Evolutionary conservation across 2,797 vertebrate species (phyloP), one percentile per base, ranked within the genome.

Genomic region (Streptopelia turtur): DNA sequence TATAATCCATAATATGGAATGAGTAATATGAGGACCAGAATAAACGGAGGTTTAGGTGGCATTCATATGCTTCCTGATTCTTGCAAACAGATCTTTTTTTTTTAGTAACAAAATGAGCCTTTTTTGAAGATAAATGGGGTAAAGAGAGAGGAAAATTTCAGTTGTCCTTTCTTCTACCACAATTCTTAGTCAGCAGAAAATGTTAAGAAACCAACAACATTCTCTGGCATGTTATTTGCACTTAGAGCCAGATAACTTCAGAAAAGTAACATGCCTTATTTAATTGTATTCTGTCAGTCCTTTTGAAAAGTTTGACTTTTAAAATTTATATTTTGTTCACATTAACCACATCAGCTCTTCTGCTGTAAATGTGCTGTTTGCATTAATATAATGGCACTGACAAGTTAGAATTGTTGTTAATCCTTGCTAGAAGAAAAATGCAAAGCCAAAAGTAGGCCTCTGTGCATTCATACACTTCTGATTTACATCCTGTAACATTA

Each of bases 191-290:
- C 22, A 43, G 23, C 22, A 64, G 41, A 45, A 45, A 49, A 33
- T 1, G 2, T 75, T 71, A 71, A 60, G 57, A 92, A 69, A 72
- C 1, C 1, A 27, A 4, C 3, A 39, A 7, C 2, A 0, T 52
- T 69, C 6, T 53, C 33, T 61, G 25, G 6, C 1, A 1, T 52
- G 7, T 45, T 77, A 43, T 41, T 66, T 74, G 11, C 14, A 50
- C 18, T 61, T 65, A 57, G 56, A 84, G 37, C 5, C 25, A 57
- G 35, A 24, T 21, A 74, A 24, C 4, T 47, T 82, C 28, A 45
- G 37, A 76, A 76, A 92, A 75, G 13, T 33, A 57, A 22, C 16
- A 33, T 52, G 31, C 3, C 69, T 88, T 53, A 79, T 57, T 64
- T 60, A 41, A 33, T 60, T 43, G 6, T 28, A 23, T 65, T 68